These are phyloP conservation scores for Triplophysa rosa DNA, from an alignment of 2,113 vertebrate genomes.

Conservation along the genomic window DNA sequence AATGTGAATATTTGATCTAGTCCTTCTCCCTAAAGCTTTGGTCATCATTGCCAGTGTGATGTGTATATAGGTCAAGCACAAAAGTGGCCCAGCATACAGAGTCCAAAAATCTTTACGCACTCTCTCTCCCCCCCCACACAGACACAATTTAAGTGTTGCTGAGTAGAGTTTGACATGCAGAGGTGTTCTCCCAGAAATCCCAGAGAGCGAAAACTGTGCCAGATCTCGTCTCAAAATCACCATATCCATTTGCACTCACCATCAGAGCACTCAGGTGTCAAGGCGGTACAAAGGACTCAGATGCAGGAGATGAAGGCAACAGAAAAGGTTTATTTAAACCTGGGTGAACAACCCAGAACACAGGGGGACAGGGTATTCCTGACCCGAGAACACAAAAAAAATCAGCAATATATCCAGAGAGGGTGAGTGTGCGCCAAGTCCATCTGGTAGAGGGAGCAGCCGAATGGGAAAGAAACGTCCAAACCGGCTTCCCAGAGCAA, in stretches of 20 bases:
- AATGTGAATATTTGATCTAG: background rate
- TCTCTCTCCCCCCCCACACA: constrained; percentile 5
- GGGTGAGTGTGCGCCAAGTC: too few species aligned
- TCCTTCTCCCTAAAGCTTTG: background rate
- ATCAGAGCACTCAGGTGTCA: background rate
- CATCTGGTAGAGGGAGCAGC: too few species aligned
- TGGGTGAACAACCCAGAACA: too few species aligned
- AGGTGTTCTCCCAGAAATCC: constrained; percentile 48
- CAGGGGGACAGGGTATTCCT: too few species aligned
- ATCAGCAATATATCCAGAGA: too few species aligned
- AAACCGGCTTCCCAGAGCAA: too few species aligned
- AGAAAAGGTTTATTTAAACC: too few species aligned
- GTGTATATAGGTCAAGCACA: constrained; percentile 45
- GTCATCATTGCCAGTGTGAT: background rate
- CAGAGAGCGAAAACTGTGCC: constrained; percentile 20
- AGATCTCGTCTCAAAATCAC: constrained; percentile 37
- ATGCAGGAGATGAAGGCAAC: too few species aligned
- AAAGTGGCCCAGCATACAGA: constrained; percentile 30
- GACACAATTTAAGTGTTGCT: constrained; percentile 26
- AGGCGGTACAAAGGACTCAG: too few species aligned
- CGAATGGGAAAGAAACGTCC: too few species aligned
- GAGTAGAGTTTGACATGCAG: constrained; percentile 49
- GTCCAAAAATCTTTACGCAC: constrained; percentile 9
- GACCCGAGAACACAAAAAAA: too few species aligned
- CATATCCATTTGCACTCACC: constrained; percentile 21